Conservation (phyloP, 92 coral and sea anemone genomes). For the Diadumene lineata region DNA sequence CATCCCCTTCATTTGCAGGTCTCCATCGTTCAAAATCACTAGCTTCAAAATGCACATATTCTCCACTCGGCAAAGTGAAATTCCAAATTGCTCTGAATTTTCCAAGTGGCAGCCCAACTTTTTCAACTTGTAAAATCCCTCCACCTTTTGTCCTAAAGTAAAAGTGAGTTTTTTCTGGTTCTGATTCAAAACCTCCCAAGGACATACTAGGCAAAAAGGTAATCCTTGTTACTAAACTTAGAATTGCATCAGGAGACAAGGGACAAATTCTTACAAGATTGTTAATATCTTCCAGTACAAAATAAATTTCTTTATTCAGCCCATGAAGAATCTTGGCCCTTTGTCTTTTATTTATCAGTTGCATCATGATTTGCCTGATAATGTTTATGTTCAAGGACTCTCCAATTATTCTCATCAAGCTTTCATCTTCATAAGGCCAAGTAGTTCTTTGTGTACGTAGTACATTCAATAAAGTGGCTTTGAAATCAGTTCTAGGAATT, state of each 20-base stretch:
- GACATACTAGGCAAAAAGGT: slow-evolving; percentile 6
- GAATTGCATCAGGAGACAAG: neutral
- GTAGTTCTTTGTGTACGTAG: neutral
- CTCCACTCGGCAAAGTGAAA: neutral
- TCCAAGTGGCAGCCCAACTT: slow-evolving; percentile 3
- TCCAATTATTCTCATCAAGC: slow-evolving; percentile 11
- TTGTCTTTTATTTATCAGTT: neutral
- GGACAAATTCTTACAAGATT: no score
- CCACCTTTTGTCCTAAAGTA: neutral
- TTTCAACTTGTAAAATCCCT: neutral
- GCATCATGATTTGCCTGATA: neutral
- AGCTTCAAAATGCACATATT: neutral
- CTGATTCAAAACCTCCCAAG: neutral
- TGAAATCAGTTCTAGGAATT: neutral
- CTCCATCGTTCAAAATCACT: slow-evolving; percentile 4
- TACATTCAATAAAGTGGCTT: neutral
- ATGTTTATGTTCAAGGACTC: neutral
- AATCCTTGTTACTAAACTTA: neutral
- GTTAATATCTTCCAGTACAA: neutral
- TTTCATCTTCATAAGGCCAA: neutral
- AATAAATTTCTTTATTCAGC: neutral
- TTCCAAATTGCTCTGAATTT: neutral
- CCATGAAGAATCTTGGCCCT: neutral
- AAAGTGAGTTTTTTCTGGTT: neutral
- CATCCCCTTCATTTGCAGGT: neutral